Conservation (phyloP, 2,113 vertebrate species). For the Megalops atlanticus region DNA sequence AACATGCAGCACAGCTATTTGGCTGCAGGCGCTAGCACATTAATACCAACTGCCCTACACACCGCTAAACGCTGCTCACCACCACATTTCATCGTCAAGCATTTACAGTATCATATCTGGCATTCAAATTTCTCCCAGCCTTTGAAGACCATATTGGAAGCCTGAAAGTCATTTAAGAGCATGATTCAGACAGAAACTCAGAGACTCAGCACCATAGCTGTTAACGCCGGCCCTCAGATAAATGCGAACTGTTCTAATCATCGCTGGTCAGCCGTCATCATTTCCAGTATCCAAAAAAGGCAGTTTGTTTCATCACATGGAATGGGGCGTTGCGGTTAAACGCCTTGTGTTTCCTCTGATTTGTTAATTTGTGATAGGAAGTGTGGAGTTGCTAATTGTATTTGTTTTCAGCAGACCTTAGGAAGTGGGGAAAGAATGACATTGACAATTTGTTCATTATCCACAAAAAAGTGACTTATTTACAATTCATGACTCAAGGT, state of each 20-base stretch:
- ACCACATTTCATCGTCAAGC: neutral
- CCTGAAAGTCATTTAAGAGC: neutral
- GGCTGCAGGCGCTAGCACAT: neutral
- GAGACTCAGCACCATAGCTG: neutral
- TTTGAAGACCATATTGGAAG: neutral
- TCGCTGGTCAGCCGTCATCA: neutral
- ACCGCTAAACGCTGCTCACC: neutral
- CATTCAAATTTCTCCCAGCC: neutral
- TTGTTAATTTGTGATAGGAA: conserved; percentile 13
- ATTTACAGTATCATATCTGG: neutral
- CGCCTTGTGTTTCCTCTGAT: conserved; percentile 13
- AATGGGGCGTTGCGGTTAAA: neutral
- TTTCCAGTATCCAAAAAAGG: neutral
- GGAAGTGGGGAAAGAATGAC: neutral
- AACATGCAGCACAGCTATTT: neutral
- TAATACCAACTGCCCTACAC: neutral
- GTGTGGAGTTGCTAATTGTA: too few relatives aligned
- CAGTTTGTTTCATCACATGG: neutral
- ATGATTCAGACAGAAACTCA: neutral
- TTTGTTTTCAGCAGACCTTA: neutral
- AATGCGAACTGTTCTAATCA: neutral
- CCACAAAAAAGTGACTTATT: neutral
- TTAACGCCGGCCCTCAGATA: neutral
- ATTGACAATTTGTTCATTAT: neutral
- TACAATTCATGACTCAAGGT: neutral